Percentiles rank a stretch among this genome's conserved stretches.
These are phyloP conservation scores for Caenorhabditis uteleia DNA, from an alignment of 2,888 invertebrate genomes.

Conservation along the genomic window DNA sequence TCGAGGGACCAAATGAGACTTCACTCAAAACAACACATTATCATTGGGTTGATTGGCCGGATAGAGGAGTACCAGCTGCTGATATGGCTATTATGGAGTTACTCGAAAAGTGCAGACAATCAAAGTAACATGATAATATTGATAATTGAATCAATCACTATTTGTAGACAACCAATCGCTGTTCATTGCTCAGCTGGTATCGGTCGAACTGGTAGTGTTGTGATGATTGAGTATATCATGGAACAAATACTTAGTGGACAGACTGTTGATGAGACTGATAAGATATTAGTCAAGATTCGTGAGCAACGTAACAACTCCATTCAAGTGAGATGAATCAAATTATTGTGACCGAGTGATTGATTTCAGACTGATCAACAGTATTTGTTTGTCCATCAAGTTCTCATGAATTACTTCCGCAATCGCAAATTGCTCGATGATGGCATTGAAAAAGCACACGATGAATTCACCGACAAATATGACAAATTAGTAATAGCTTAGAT, in stretches of 20 bases:
- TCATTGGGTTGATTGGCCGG: conserved; percentile 53
- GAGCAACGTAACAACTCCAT: conserved; percentile 45
- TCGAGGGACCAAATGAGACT: conserved; percentile 14
- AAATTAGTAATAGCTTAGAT: conserved; percentile 21
- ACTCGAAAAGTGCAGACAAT: conserved; percentile 15
- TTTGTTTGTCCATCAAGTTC: conserved; percentile 45
- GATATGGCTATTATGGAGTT: conserved; percentile 40
- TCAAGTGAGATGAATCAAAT: conserved; percentile 14
- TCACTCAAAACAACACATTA: conserved; percentile 31
- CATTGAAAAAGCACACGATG: conserved; percentile 12
- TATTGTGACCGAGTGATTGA: neutral
- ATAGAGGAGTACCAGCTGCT: conserved; percentile 42
- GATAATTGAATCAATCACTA: neutral
- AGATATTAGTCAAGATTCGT: conserved; percentile 42
- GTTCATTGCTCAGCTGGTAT: conserved; percentile 54
- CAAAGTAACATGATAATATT: conserved; percentile 7
- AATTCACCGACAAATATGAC: conserved; percentile 32
- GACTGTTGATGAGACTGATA: conserved; percentile 30
- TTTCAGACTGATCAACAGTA: conserved; percentile 50
- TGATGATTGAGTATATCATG: conserved; percentile 48
- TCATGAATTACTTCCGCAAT: conserved; percentile 39
- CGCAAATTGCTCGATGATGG: conserved; percentile 12
- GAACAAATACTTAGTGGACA: conserved; percentile 32
- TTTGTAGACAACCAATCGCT: conserved; percentile 37
- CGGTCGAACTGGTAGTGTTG: conserved; percentile 48